Percentiles rank a stretch among this genome's conserved stretches.
Evolutionary conservation across 1,140 invertebrate genomes (phyloP).

Genomic region (Drosophila truncata): DNA sequence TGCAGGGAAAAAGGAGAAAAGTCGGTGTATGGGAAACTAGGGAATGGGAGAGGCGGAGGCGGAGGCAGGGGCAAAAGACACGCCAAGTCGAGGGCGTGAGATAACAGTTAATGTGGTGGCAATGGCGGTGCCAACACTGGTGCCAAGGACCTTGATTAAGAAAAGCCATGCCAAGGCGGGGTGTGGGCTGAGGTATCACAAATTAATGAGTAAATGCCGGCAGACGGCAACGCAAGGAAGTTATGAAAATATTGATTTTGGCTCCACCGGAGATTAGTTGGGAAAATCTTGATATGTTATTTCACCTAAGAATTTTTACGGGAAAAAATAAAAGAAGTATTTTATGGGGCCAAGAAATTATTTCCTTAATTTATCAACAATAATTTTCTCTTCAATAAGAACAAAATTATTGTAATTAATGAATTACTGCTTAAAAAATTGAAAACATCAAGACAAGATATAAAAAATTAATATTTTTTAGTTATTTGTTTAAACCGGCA

Average conservation of each 20-base stretch:
- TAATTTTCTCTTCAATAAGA: background rate
- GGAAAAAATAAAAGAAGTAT: background rate
- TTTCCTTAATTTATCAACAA: background rate
- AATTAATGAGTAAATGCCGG: conserved; percentile 52
- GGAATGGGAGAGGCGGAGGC: background rate
- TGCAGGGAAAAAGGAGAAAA: background rate
- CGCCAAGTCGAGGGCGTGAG: conserved; percentile 27
- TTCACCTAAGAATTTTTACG: background rate
- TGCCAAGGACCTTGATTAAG: conserved; percentile 40
- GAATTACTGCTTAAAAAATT: background rate
- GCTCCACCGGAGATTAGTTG: background rate
- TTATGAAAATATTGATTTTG: conserved; percentile 54
- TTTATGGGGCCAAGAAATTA: background rate
- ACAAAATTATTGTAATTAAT: background rate
- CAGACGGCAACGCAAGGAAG: background rate
- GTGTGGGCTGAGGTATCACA: conserved; percentile 15
- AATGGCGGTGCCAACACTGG: conserved; percentile 48
- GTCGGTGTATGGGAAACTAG: background rate
- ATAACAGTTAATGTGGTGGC: conserved; percentile 60
- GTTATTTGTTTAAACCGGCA: too few species aligned
- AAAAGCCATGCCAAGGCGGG: conserved; percentile 14
- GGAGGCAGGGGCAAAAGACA: background rate
- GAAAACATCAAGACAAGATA: too few species aligned
- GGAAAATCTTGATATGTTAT: conserved; percentile 12
- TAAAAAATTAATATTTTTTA: too few species aligned